Evolutionary conservation across 2,113 vertebrate species (phyloP), one percentile per base, ranked within the genome.

Genomic region (Leptobrachium ailaonicum): DNA sequence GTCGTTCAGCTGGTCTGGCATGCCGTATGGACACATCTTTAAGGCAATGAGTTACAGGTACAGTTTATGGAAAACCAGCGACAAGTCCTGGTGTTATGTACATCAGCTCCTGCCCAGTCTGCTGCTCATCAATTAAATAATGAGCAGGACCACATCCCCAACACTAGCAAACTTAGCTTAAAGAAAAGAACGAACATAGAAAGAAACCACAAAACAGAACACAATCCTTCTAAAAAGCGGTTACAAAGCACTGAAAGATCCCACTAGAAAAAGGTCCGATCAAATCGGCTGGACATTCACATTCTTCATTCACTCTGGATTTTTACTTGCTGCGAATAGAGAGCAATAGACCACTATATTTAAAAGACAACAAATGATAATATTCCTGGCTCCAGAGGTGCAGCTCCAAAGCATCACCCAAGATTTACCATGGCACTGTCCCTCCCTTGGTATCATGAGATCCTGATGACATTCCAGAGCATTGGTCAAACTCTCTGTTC

Each of bases 11-110:
- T 91, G 89, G 90, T 93, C 92, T 92, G 93, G 95, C 93, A 96
- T 94, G 94, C 94, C 87, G 80, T 92, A 90, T 91, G 93, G 92
- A 92, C 94, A 94, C 91, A 85, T 88, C 87, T 92, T 97, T 97
- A 98, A 98, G 96, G 97, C 96, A 97, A 96, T 96, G 96, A 95
- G 95, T 94, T 90, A 92, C 90, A 92, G 88, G 81, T 92, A 90
- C 87, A 89, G 88, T 88, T 89, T 88, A 89, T 88, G 91, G 90
- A 91, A 32, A 90, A 90, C 88, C 86, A 90, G 85, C 85, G 82
- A 58, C 47, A 80, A 74, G 71, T 45, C 73, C 62, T 73, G 60
- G 71, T 80, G 12, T 47, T 50, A 14, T 74, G 88, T 89, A 83
- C 89, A 89, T 90, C 85, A 90, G 85, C 83, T 87, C 90, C 91